Evolutionary conservation across 30 jellyfish, hydroid and myxozoan genomes (phyloP).

Genomic region (Cassiopea xamachana): DNA sequence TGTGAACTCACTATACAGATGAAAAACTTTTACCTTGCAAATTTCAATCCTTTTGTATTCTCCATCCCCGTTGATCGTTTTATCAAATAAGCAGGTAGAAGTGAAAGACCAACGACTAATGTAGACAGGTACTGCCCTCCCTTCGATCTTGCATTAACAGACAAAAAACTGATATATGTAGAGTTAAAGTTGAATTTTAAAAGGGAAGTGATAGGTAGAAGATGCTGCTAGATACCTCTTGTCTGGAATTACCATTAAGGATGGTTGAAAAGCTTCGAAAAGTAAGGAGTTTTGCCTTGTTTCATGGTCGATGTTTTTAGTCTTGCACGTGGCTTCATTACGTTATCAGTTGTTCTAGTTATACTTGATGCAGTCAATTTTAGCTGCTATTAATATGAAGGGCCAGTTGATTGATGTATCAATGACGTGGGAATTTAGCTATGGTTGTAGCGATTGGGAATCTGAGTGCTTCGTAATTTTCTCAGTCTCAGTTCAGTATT

Average conservation of each 20-base stretch:
- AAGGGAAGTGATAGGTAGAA: background rate
- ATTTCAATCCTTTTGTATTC: too few relatives aligned
- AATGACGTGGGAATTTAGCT: too few relatives aligned
- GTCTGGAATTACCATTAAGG: slow-evolving; percentile 61
- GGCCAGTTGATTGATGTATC: too few relatives aligned
- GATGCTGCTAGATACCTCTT: slow-evolving; percentile 55
- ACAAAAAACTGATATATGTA: too few relatives aligned
- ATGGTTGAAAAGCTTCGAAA: slow-evolving; percentile 46
- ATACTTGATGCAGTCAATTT: too few relatives aligned
- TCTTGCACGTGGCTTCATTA: background rate
- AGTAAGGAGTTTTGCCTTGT: slow-evolving; percentile 26
- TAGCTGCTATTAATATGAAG: too few relatives aligned
- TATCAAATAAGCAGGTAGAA: slow-evolving; percentile 12
- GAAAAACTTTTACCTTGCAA: too few relatives aligned
- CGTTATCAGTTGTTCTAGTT: background rate
- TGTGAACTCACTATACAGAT: too few relatives aligned
- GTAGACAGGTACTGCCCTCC: background rate
- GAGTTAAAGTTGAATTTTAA: background rate
- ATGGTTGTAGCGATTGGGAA: too few relatives aligned
- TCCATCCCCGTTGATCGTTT: background rate
- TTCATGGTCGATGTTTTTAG: background rate
- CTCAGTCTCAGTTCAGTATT: too few relatives aligned
- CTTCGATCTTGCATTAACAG: background rate
- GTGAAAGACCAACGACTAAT: slow-evolving; percentile 23
- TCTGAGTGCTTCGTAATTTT: too few relatives aligned